Evolutionary conservation across 2,113 vertebrate genomes (phyloP).

Genomic region (Arothron firmamentum): DNA sequence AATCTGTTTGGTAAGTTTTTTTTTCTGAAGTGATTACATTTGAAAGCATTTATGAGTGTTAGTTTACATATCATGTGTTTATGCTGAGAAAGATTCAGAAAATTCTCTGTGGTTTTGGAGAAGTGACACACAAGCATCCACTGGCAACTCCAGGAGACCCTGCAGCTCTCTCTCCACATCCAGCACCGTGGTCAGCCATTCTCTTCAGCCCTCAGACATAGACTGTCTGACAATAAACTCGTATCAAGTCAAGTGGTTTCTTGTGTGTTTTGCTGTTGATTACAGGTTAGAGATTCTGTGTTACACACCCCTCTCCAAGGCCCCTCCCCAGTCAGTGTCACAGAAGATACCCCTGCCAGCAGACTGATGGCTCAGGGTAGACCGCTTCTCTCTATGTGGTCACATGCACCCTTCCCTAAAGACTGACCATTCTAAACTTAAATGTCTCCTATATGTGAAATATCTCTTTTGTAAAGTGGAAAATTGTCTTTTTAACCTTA

Average conservation of each 20-base stretch:
- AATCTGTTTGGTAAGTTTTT: slow-evolving; percentile 39
- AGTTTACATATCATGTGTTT: slow-evolving; percentile 5
- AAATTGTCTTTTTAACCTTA: no score
- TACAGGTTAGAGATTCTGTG: slow-evolving; percentile 71
- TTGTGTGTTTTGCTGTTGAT: slow-evolving; percentile 23
- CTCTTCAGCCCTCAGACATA: not conserved
- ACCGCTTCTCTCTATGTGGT: not conserved
- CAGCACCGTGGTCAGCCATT: slow-evolving; percentile 84
- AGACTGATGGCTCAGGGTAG: slow-evolving; percentile 83
- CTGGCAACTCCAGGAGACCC: slow-evolving; percentile 64
- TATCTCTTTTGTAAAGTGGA: no score
- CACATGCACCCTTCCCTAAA: slow-evolving; percentile 3
- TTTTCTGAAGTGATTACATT: not conserved
- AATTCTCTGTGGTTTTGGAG: slow-evolving; percentile 83
- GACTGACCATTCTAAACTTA: slow-evolving; percentile 11
- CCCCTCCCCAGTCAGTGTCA: slow-evolving; percentile 37
- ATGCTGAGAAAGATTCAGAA: slow-evolving; percentile 74
- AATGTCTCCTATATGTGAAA: slow-evolving; percentile 1
- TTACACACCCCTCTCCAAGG: slow-evolving; percentile 44
- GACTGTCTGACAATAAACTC: slow-evolving; percentile 7
- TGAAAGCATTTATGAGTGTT: not conserved
- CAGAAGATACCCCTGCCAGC: slow-evolving; percentile 67
- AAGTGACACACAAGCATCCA: slow-evolving; percentile 43
- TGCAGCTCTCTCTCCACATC: slow-evolving; percentile 87
- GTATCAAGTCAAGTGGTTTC: slow-evolving; percentile 11